phyloP scores from a whole-genome alignment of 2,888 invertebrate species.

The Drosophila nigricruria region DNA sequence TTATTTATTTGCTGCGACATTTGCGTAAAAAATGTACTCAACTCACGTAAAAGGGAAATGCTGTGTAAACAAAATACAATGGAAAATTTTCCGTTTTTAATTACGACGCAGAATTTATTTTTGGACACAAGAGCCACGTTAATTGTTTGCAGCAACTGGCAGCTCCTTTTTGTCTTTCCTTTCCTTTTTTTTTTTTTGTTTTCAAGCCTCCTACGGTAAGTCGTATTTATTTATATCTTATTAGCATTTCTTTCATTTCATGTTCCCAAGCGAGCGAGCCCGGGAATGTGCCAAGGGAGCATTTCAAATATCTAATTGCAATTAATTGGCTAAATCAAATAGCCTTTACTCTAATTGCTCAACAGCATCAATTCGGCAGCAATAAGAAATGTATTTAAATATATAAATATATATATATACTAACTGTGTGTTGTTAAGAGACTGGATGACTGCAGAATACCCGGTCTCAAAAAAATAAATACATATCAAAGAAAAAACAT shows the following conservation, averaged over 20 bases:
- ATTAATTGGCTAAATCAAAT: constrained; percentile 9
- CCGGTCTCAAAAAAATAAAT: background rate
- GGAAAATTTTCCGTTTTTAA: constrained; percentile 43
- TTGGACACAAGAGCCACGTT: constrained; percentile 24
- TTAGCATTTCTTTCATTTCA: constrained; percentile 12
- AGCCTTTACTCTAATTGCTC: background rate
- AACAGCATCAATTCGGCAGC: background rate
- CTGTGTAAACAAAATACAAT: constrained; percentile 31
- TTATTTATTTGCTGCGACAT: constrained; percentile 26
- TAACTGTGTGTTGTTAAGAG: background rate
- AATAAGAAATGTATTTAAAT: background rate
- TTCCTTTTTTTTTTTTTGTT: background rate
- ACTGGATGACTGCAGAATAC: background rate
- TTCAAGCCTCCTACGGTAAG: background rate
- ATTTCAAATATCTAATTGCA: constrained; percentile 8
- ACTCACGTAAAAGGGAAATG: constrained; percentile 6
- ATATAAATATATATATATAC: background rate
- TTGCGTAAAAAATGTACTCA: constrained; percentile 1
- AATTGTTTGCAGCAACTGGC: constrained; percentile 12
- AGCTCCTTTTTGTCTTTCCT: background rate
- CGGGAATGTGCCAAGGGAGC: background rate
- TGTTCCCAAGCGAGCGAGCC: background rate
- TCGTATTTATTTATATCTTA: constrained; percentile 9
- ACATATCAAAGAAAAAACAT: background rate
- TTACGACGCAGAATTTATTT: constrained; percentile 50